These are phyloP conservation scores for Acropora tenuis DNA, from an alignment of 64 coral and sea anemone species.

Conservation along the genomic window DNA sequence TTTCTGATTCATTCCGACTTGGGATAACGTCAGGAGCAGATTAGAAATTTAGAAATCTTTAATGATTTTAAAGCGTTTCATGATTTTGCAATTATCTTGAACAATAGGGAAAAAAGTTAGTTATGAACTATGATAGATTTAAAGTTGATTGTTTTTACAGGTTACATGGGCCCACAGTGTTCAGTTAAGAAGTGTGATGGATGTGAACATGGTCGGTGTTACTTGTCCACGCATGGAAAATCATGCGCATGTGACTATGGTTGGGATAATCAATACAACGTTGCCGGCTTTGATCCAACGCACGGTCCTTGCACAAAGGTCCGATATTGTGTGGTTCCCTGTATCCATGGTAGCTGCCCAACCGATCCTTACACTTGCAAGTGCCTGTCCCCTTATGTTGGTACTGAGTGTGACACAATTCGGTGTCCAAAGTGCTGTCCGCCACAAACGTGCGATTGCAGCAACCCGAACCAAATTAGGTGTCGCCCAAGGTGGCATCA, in stretches of 20 bases:
- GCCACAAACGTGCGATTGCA: constrained; percentile 87
- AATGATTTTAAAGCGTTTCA: too few species aligned
- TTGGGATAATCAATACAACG: constrained; percentile 36
- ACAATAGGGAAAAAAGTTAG: too few species aligned
- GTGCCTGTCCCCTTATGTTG: constrained; percentile 17
- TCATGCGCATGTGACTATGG: constrained; percentile 74
- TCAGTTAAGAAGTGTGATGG: constrained; percentile 84
- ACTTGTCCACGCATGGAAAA: constrained; percentile 32
- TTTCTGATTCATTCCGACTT: too few species aligned
- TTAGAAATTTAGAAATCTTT: too few species aligned
- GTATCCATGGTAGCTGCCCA: constrained; percentile 70
- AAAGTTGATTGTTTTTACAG: neutral
- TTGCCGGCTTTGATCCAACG: constrained; percentile 44
- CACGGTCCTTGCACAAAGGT: constrained; percentile 78
- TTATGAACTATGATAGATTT: too few species aligned
- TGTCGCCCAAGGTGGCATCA: constrained; percentile 79
- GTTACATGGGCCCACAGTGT: constrained; percentile 81
- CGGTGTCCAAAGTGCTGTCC: constrained; percentile 90
- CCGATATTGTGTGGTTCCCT: constrained; percentile 71
- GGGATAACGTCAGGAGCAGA: too few species aligned
- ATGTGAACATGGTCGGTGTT: constrained; percentile 75
- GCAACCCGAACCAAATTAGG: neutral
- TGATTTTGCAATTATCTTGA: too few species aligned
- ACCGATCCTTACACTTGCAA: constrained; percentile 71
- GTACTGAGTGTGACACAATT: constrained; percentile 76